Percentiles rank a stretch among this genome's conserved stretches.
phyloP scores from a whole-genome alignment of 2,888 invertebrate genomes.

The Papilio demoleus region DNA sequence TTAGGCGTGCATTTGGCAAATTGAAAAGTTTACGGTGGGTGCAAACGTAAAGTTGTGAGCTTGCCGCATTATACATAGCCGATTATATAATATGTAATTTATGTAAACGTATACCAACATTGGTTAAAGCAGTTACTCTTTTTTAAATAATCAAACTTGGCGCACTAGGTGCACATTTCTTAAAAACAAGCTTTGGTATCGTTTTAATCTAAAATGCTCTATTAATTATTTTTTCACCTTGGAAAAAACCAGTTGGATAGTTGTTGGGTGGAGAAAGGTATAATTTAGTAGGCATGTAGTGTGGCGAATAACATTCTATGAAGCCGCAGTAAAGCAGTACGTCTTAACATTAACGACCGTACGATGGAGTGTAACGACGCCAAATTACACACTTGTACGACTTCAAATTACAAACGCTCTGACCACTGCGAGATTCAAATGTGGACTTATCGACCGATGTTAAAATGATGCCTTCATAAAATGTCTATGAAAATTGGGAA shows the following conservation, averaged over 20 bases:
- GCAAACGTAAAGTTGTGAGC: slow-evolving; percentile 37
- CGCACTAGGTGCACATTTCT: too few species aligned
- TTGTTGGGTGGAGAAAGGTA: slow-evolving; percentile 18
- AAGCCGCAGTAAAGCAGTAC: slow-evolving; percentile 1
- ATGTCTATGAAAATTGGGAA: background rate
- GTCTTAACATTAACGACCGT: slow-evolving; percentile 15
- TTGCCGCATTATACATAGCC: slow-evolving; percentile 7
- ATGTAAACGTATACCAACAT: background rate
- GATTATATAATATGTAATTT: background rate
- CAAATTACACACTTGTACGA: slow-evolving; percentile 28
- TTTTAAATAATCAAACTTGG: too few species aligned
- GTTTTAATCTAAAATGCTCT: background rate
- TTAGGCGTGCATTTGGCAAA: slow-evolving; percentile 65
- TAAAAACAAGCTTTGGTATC: background rate
- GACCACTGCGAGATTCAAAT: background rate
- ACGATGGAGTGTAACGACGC: slow-evolving; percentile 13
- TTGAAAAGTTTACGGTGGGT: slow-evolving; percentile 55
- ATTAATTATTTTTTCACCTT: slow-evolving; percentile 17
- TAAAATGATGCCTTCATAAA: too few species aligned
- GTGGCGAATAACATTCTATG: slow-evolving; percentile 13
- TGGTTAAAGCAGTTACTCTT: too few species aligned
- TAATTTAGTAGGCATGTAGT: slow-evolving; percentile 10
- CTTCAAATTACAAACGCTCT: slow-evolving; percentile 7
- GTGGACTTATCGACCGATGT: background rate
- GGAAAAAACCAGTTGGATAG: slow-evolving; percentile 7